Evolutionary conservation across 2,888 invertebrate species (phyloP).

Genomic region (Pachliopta kotzebuea): DNA sequence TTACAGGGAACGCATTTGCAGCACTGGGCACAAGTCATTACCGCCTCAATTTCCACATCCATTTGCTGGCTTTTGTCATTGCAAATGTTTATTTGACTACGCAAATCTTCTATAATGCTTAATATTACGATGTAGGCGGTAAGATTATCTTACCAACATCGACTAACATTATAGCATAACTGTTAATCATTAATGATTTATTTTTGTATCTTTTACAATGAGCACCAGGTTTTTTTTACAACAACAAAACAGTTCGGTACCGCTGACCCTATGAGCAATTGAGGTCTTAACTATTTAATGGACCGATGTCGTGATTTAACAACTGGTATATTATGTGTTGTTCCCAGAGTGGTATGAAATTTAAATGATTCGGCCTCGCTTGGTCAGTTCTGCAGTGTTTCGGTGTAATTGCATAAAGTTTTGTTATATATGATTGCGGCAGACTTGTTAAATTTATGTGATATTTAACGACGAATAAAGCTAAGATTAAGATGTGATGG

Average conservation of each 20-base stretch:
- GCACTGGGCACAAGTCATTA: constrained; percentile 49
- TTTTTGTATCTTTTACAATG: too few relatives aligned
- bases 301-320: constrained; percentile 37
- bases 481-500: too few relatives aligned
- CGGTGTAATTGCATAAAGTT: background rate
- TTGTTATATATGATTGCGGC: background rate
- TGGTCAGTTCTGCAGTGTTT: background rate
- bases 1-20: constrained; percentile 67
- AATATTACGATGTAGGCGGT: constrained; percentile 45
- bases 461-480: too few relatives aligned
- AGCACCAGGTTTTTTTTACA: too few relatives aligned
- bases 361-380: constrained; percentile 5
- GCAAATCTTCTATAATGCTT: constrained; percentile 51
- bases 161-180: constrained; percentile 19
- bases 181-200: background rate
- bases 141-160: constrained; percentile 45
- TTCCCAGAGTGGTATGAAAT: constrained; percentile 12
- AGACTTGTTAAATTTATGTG: too few relatives aligned
- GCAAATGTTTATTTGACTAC: constrained; percentile 65
- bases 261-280: constrained; percentile 43
- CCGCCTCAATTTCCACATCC: constrained; percentile 58
- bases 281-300: constrained; percentile 39
- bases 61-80: constrained; percentile 54
- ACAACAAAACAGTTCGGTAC: constrained; percentile 38
- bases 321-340: constrained; percentile 15